These are phyloP conservation scores for Glomeris marginata DNA, from an alignment of 2,888 invertebrate species.

Conservation along the genomic window DNA sequence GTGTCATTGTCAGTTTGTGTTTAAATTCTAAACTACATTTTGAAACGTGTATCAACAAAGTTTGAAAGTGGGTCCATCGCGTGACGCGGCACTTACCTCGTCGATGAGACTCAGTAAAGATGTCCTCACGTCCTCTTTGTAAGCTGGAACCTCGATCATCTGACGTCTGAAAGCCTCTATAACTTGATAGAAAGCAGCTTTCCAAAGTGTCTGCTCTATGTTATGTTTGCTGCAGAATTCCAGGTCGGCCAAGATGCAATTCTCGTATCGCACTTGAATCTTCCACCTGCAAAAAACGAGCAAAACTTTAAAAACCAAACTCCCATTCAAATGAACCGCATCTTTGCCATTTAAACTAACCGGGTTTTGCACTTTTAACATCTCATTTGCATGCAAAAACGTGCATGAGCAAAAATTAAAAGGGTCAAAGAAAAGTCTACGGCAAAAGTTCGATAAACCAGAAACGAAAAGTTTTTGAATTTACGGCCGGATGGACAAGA, in stretches of 20 bases:
- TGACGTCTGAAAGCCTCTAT: slow-evolving; percentile 61
- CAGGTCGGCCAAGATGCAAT: slow-evolving; percentile 47
- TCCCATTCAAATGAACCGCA: no score
- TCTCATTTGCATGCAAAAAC: no score
- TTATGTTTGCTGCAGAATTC: slow-evolving; percentile 76
- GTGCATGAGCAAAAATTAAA: not conserved
- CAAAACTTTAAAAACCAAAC: no score
- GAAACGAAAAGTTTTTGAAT: not conserved
- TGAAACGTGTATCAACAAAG: not conserved
- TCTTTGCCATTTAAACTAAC: not conserved
- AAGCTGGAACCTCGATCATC: slow-evolving; percentile 43
- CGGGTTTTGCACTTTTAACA: not conserved
- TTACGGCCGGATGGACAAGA: not conserved
- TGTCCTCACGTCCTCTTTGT: slow-evolving; percentile 47
- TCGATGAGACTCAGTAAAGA: slow-evolving; percentile 54
- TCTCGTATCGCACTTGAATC: slow-evolving; percentile 26
- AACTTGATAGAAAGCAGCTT: slow-evolving; percentile 57
- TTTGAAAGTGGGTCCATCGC: not conserved
- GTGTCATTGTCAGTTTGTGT: not conserved
- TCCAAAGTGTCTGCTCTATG: slow-evolving; percentile 83
- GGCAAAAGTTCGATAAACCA: not conserved
- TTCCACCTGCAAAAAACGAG: slow-evolving; percentile 21
- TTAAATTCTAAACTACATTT: not conserved
- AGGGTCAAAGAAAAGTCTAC: not conserved
- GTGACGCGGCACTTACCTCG: slow-evolving; percentile 34